A percentile compares a stretch with the other conserved stretches of the same genome.
These are phyloP conservation scores for Geophilus truncorum DNA, from an alignment of 2,888 invertebrate species.

Conservation along the genomic window DNA sequence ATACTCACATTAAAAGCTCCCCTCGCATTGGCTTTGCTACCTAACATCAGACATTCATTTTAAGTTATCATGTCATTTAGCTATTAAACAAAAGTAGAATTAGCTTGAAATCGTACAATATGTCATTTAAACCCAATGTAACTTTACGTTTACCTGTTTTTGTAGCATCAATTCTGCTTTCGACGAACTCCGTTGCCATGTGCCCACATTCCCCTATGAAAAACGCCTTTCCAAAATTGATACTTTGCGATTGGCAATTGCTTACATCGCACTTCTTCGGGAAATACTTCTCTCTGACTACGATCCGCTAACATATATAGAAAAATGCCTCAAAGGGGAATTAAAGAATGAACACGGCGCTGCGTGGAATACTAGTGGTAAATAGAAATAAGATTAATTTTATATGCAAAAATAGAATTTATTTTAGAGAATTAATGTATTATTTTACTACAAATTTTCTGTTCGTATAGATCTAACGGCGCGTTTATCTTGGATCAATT, in stretches of 20 bases:
- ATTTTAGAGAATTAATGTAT: not conserved
- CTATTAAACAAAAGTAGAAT: not conserved
- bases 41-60: not conserved
- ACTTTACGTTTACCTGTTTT: not conserved
- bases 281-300: constrained; percentile 82
- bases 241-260: constrained; percentile 91
- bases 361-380: constrained; percentile 96
- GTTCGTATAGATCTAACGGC: constrained; percentile 90
- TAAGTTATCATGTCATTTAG: too few relatives aligned
- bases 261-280: constrained; percentile 89
- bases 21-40: not conserved
- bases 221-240: constrained; percentile 98
- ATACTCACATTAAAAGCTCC: not conserved
- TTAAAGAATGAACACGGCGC: constrained; percentile 75
- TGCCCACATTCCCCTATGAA: constrained; percentile 98
- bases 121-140: too few relatives aligned
- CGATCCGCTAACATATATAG: constrained; percentile 89
- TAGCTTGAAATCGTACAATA: not conserved
- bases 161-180: constrained; percentile 97
- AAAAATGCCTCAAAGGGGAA: constrained; percentile 82
- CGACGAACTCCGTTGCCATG: constrained; percentile 94
- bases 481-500: constrained; percentile 95
- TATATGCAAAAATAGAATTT: not conserved
- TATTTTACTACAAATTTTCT: not conserved
- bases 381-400: constrained; percentile 39